Base-by-base conservation (phyloP, 35 echinoderm and acorn worm genomes). In the Holothuria glaberrima region DNA sequence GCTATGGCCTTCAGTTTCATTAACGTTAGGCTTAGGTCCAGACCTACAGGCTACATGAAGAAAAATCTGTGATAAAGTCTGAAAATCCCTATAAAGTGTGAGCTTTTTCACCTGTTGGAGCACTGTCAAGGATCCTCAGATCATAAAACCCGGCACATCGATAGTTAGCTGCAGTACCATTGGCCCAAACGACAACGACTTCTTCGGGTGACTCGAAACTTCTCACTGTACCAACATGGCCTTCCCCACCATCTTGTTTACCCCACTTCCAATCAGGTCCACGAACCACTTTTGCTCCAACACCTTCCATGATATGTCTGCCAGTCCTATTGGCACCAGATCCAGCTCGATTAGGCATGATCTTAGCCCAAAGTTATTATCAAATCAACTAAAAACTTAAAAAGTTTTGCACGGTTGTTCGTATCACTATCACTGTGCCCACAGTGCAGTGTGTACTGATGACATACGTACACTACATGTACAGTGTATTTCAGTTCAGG, bases 181-280 rank as follows among this genome's bases (percentile, higher is more conserved):
- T 99, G 57, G 94, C 97, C 97, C 97, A 99, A 20, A 99, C 97
- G 38, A 99, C 97, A 24, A 99, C 97, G 19, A 99, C 97, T 91
- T 99, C 97, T 86, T 99, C 97, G 24, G 97, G 93, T 16, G 97
- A 99, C 88, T 99, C 97, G 45, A 99, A 99, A 82, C 90, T 95
- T 59, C 97, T 75, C 30, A 99, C 97, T 19, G 97, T 99, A 29
- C 97, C 97, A 62, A 99, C 91, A 75, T 99, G 97, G 36, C 97
- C 97, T 76, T 99, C 97, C 12, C 97, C 97, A 13, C 97, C 97
- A 91, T 99, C 97, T 89, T 99, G 97, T 89, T 99, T 99, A 22
- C 97, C 97, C 97, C 97, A 99, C 79, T 99, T 99, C 97, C 97
- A 99, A 83, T 99, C 97, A 16, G 94, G 97, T 22, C 97, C 97